Evolutionary conservation across 1,140 invertebrate genomes (phyloP).

Genomic region (Cryptotermes secundus): DNA sequence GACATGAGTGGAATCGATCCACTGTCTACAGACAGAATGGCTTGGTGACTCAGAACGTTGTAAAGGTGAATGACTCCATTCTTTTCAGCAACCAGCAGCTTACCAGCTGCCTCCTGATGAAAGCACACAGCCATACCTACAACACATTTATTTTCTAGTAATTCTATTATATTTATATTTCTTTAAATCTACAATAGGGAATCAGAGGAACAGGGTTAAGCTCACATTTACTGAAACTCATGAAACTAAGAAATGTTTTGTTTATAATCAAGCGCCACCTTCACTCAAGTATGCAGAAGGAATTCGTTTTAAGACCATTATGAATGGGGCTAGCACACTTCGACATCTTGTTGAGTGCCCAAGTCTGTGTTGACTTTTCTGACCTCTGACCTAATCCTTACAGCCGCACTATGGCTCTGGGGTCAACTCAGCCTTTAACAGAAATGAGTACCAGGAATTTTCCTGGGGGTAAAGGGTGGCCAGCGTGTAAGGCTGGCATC

Average conservation of each 20-base stretch:
- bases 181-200: background rate
- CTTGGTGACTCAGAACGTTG: conserved; percentile 65
- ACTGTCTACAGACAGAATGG: conserved; percentile 69
- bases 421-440: too few relatives aligned
- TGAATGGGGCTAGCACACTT: too few relatives aligned
- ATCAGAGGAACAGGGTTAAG: background rate
- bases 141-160: background rate
- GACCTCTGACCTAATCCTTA: too few relatives aligned
- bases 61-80: conserved; percentile 71
- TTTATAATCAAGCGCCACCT: background rate
- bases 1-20: conserved; percentile 58
- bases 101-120: conserved; percentile 69
- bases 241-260: background rate
- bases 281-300: too few relatives aligned
- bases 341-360: too few relatives aligned
- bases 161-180: too few relatives aligned
- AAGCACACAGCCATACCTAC: conserved; percentile 63
- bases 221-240: background rate
- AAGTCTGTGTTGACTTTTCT: too few relatives aligned
- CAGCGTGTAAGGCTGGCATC: too few relatives aligned
- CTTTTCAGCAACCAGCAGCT: conserved; percentile 74
- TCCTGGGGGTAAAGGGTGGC: too few relatives aligned
- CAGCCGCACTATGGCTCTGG: too few relatives aligned
- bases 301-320: too few relatives aligned
- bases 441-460: too few relatives aligned